Evolutionary conservation across 2,888 invertebrate species (phyloP).

Genomic region (Lasioglossum zephyrum): DNA sequence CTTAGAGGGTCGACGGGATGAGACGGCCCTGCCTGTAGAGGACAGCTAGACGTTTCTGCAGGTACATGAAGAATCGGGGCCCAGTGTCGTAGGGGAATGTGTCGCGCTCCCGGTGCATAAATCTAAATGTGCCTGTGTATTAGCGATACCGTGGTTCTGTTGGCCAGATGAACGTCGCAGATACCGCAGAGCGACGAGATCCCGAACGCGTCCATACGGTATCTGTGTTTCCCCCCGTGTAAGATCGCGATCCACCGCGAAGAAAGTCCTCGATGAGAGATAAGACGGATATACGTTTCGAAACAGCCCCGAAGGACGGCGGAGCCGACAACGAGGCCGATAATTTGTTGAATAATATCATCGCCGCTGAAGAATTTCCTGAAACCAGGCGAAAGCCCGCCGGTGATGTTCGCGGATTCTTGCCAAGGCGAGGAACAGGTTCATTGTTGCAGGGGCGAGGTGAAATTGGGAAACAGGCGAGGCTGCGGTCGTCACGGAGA

Average conservation of each 20-base stretch:
- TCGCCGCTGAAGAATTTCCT: constrained; percentile 36
- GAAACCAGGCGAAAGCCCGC: constrained; percentile 14
- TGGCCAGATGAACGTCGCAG: constrained; percentile 59
- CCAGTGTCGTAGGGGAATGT: constrained; percentile 41
- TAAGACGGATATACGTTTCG: constrained; percentile 56
- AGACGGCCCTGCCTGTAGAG: background rate
- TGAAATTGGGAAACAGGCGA: constrained; percentile 21
- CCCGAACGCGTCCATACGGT: constrained; percentile 40
- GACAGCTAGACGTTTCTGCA: background rate
- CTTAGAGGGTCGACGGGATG: background rate
- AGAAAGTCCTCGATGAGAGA: constrained; percentile 62
- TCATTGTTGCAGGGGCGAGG: constrained; percentile 40
- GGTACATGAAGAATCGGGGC: constrained; percentile 32
- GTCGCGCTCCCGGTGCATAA: constrained; percentile 63
- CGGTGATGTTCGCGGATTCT: background rate
- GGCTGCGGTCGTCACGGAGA: background rate
- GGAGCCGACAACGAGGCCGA: constrained; percentile 24
- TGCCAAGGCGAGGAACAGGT: constrained; percentile 35
- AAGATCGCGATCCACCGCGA: constrained; percentile 54
- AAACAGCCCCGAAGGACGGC: constrained; percentile 59
- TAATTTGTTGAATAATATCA: constrained; percentile 57
- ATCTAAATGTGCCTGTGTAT: constrained; percentile 59
- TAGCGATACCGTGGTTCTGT: constrained; percentile 49
- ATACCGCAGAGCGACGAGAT: constrained; percentile 45
- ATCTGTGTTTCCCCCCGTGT: constrained; percentile 47